Evolutionary conservation across 2,888 invertebrate species (phyloP), one percentile per base, ranked within the genome.

Genomic region (Magallana nippona): DNA sequence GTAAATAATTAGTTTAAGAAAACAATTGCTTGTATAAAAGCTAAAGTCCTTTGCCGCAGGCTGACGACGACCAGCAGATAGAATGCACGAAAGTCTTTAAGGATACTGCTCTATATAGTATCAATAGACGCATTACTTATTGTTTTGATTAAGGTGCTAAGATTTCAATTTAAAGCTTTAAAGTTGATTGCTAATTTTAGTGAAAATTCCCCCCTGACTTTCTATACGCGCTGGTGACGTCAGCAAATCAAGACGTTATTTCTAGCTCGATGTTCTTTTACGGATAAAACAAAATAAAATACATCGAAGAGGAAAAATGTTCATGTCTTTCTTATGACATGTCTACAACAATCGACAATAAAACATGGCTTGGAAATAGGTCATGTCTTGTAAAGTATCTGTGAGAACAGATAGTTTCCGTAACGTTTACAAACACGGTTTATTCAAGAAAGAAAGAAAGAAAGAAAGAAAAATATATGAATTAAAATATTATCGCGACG

Each of bases 1-100:
- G 71, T 32, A 71, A 71, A 71, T 71, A 71, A 71, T 71, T 71
- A 71, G 22, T 11, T 22, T 71, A 27, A 71, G 71, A 71, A 71
- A 71, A 71, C 71, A 71, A 22, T 13, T 27, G 15, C 71, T 71
- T 71, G 22, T 27, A 32, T 71, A 22, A 71, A 71, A 27, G 22
- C 71, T 15, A 22, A 15, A 22, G 27, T 22, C 22, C 22, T 19
- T 27, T 22, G 13, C 71, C 15, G 15, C 22, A 32, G 71, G 8
- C 71, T 27, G 27, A 13, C 27, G 15, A 27, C 32, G 15, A 44
- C 5, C 10, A 32, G 27, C 1, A 71, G 10, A 71, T 27, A 71
- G 10, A 71, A 71, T 27, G 71, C 15, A 5, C 13, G 27, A 15
- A 11, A 27, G 13, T 11, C 13, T 27, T 11, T 22, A 71, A 13